A percentile compares a stretch with the other conserved stretches of the same genome.
These are phyloP conservation scores for Cerceris ruficornis DNA, from an alignment of 2,888 invertebrate genomes.

Conservation along the genomic window DNA sequence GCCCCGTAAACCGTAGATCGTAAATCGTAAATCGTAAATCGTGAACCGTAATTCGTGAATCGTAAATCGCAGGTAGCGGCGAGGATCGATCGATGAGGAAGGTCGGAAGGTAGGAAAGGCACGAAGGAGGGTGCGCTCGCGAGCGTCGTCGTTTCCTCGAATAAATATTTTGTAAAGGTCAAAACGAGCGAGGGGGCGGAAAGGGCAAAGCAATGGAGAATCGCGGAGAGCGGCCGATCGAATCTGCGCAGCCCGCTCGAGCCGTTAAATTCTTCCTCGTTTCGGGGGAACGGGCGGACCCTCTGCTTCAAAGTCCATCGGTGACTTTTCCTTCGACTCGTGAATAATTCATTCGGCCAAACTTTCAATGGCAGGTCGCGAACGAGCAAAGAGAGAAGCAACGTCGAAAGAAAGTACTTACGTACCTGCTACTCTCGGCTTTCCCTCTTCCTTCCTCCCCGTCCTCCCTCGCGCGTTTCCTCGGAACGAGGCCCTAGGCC, in stretches of 20 bases:
- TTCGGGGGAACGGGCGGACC: slow-evolving; percentile 5
- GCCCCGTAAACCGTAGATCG: no score
- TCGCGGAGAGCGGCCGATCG: neutral
- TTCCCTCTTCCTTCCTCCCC: neutral
- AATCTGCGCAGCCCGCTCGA: neutral
- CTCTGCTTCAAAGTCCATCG: slow-evolving; percentile 15
- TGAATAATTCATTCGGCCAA: slow-evolving; percentile 47
- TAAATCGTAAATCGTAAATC: no score
- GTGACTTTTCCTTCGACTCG: slow-evolving; percentile 29
- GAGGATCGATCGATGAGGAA: no score
- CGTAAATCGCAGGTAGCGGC: no score
- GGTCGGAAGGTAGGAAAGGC: no score
- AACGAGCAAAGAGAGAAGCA: neutral
- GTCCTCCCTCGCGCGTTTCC: no score
- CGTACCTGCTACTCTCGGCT: neutral
- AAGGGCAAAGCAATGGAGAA: neutral
- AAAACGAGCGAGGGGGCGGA: no score
- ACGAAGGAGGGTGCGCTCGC: no score
- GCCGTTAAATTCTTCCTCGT: slow-evolving; percentile 14
- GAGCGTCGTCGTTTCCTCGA: no score
- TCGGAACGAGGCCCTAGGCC: no score
- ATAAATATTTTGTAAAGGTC: no score
- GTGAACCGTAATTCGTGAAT: no score
- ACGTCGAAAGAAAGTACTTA: neutral
- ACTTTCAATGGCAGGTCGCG: slow-evolving; percentile 16